phyloP scores from a whole-genome alignment of 2,113 vertebrate genomes.

The Pterophyllum scalare region DNA sequence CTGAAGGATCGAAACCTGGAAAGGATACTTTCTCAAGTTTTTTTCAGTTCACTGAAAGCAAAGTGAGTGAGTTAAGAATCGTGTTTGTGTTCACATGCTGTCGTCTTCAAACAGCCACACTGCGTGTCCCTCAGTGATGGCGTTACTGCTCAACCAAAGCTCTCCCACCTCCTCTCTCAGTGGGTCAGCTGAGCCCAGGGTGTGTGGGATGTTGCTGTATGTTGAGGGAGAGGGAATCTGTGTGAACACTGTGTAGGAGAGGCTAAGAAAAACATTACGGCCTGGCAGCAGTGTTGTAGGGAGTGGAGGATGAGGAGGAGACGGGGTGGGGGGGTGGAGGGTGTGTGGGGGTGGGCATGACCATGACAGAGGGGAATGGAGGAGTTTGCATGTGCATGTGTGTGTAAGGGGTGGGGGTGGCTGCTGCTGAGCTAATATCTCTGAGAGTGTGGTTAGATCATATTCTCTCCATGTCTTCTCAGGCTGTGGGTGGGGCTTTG shows the following conservation, averaged over 20 bases:
- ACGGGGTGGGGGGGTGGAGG: constrained; percentile 51
- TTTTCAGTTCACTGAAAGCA: constrained; percentile 11
- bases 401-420: constrained; percentile 53
- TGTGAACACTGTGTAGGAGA: constrained; percentile 88
- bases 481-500: constrained; percentile 77
- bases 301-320: constrained; percentile 71
- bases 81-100: constrained; percentile 20
- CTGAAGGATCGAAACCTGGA: constrained; percentile 27
- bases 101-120: constrained; percentile 40
- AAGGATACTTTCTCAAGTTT: constrained; percentile 8
- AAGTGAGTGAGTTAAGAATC: not conserved
- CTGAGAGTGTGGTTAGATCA: constrained; percentile 79
- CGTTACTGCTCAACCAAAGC: constrained; percentile 66
- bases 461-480: constrained; percentile 83
- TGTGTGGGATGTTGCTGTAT: constrained; percentile 76
- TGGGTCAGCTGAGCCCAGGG: constrained; percentile 75
- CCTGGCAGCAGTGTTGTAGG: constrained; percentile 73
- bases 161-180: constrained; percentile 76
- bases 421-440: constrained; percentile 71
- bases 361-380: constrained; percentile 68
- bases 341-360: constrained; percentile 52
- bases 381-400: constrained; percentile 43
- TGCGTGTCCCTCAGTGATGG: constrained; percentile 56
- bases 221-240: constrained; percentile 76
- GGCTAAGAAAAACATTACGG: constrained; percentile 83